A percentile compares a stretch with the other conserved stretches of the same genome.
Conservation (phyloP, 2,888 invertebrate species). For the Nephrotoma flavescens region DNA sequence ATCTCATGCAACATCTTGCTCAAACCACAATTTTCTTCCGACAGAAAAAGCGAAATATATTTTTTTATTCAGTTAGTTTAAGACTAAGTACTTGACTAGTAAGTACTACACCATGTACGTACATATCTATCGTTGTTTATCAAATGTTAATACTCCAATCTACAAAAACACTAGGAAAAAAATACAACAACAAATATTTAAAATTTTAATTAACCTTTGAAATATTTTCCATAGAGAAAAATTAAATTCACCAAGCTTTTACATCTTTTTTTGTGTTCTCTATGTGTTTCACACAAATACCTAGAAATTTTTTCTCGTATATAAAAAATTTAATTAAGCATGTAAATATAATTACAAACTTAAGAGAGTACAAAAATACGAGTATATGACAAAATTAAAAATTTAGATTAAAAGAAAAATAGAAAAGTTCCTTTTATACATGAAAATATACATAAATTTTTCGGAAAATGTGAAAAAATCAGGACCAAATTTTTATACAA, state of each 20-base stretch:
- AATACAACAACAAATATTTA: background rate
- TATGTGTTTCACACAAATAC: background rate
- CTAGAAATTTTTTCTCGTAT: too few species aligned
- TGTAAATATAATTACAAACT: background rate
- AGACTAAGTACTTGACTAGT: background rate
- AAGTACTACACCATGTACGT: background rate
- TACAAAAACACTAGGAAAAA: background rate
- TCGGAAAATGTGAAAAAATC: background rate
- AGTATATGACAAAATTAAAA: background rate
- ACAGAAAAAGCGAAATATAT: background rate
- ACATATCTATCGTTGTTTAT: background rate
- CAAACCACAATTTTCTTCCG: background rate
- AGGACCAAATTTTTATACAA: background rate
- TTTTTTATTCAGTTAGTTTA: background rate
- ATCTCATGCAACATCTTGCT: background rate
- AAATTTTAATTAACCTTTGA: background rate
- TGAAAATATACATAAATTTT: background rate
- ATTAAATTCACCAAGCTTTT: background rate
- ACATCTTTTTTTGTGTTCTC: background rate
- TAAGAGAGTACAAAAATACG: background rate
- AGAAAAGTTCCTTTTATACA: background rate
- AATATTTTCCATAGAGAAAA: background rate
- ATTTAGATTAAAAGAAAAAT: background rate
- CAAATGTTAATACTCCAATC: background rate
- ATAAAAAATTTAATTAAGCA: background rate